Percentiles rank a stretch among this genome's conserved stretches.
These are phyloP conservation scores for Zeugodacus cucurbitae DNA, from an alignment of 1,140 invertebrate species.

Conservation along the genomic window DNA sequence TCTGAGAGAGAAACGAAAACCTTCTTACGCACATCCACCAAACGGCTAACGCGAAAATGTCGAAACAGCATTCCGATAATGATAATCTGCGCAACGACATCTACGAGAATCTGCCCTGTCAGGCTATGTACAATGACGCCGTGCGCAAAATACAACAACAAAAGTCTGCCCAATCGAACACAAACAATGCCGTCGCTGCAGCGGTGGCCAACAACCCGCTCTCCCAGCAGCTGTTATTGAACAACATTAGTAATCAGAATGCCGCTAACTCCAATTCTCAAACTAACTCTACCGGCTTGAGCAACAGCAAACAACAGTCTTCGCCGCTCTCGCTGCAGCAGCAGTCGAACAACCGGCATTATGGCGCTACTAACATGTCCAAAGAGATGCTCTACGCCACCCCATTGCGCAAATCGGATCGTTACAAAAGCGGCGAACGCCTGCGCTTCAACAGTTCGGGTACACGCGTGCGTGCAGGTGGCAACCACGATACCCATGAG, in stretches of 20 bases:
- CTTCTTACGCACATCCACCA: background rate
- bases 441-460: constrained; percentile 47
- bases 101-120: constrained; percentile 64
- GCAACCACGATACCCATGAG: constrained; percentile 35
- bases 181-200: constrained; percentile 17
- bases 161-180: constrained; percentile 44
- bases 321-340: background rate
- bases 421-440: constrained; percentile 63
- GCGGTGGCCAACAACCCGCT: constrained; percentile 45
- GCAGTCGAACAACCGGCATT: constrained; percentile 45
- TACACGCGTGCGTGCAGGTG: background rate
- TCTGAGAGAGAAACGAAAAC: background rate
- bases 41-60: constrained; percentile 49
- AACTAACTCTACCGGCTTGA: constrained; percentile 49
- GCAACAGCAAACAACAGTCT: background rate
- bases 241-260: constrained; percentile 56
- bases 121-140: constrained; percentile 65
- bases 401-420: constrained; percentile 63
- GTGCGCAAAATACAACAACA: constrained; percentile 63
- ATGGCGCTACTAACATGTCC: constrained; percentile 50
- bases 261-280: constrained; percentile 45
- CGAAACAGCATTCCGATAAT: constrained; percentile 63
- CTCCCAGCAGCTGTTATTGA: constrained; percentile 48
- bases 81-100: constrained; percentile 65
- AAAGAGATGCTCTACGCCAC: constrained; percentile 66